Conservation (phyloP, 2,888 invertebrate species). For the Amphipoea lucens region DNA sequence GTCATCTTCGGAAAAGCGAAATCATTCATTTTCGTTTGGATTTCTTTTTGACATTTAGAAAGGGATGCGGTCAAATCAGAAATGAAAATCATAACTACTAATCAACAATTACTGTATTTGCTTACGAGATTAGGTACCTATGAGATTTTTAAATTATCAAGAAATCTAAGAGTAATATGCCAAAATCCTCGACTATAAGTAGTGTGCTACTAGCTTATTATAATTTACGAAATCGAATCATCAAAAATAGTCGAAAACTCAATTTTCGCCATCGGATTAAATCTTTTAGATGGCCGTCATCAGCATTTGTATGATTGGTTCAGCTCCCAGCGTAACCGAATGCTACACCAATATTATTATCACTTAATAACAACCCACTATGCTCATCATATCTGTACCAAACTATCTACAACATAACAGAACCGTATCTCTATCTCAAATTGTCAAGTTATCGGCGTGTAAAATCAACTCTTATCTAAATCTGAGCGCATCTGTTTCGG, state of each 20-base stretch:
- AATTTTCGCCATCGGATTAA: too few relatives aligned
- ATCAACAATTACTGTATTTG: background rate
- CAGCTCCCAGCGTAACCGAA: background rate
- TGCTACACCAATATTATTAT: background rate
- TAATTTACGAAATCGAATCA: too few relatives aligned
- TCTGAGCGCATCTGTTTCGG: slow-evolving; percentile 65
- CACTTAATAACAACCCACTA: background rate
- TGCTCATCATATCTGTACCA: background rate
- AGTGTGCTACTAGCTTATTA: too few relatives aligned
- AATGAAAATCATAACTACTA: background rate
- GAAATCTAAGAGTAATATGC: background rate
- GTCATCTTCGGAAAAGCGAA: background rate
- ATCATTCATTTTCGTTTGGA: background rate
- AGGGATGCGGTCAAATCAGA: background rate
- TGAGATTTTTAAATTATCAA: background rate
- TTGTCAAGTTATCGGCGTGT: slow-evolving; percentile 53
- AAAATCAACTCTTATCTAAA: slow-evolving; percentile 52
- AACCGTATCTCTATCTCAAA: slow-evolving; percentile 19
- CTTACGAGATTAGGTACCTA: background rate
- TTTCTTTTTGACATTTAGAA: background rate
- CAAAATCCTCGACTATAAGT: background rate
- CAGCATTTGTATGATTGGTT: background rate
- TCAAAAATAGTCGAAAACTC: too few relatives aligned
- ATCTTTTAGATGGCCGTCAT: background rate
- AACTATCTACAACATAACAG: slow-evolving; percentile 2